Evolutionary conservation across 2,797 vertebrate species (phyloP).

Genomic region (Ara ararauna): DNA sequence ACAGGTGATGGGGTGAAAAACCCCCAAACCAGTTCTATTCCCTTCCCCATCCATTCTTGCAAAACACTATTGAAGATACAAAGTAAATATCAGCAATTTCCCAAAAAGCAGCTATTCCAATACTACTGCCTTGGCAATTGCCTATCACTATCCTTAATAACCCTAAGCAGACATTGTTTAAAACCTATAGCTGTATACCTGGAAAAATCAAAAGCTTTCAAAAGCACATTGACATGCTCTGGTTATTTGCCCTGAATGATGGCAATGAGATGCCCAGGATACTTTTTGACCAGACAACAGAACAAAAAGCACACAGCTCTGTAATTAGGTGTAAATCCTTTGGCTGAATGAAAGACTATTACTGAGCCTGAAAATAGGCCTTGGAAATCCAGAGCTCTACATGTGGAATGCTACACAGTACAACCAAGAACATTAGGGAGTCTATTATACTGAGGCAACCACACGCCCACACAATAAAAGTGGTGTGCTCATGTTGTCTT

Average conservation of each 20-base stretch:
- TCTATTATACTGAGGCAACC: conserved; percentile 6
- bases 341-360: conserved; percentile 23
- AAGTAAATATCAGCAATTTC: neutral
- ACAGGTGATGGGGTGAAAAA: neutral
- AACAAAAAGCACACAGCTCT: conserved; percentile 7
- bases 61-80: neutral
- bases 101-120: neutral
- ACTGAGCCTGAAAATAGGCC: conserved; percentile 54
- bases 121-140: neutral
- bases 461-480: neutral
- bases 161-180: neutral
- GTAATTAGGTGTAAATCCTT: conserved; percentile 21
- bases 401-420: neutral
- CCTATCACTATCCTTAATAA: neutral
- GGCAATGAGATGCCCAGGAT: neutral
- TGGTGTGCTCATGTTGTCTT: conserved; percentile 31
- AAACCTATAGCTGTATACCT: neutral
- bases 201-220: conserved; percentile 19
- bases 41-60: neutral
- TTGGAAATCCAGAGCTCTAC: neutral
- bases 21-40: neutral
- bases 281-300: neutral
- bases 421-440: conserved; percentile 10
- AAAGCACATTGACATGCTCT: neutral
- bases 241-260: neutral